Conservation (phyloP, 2,888 invertebrate species). For the Meteorus cinctellus region DNA sequence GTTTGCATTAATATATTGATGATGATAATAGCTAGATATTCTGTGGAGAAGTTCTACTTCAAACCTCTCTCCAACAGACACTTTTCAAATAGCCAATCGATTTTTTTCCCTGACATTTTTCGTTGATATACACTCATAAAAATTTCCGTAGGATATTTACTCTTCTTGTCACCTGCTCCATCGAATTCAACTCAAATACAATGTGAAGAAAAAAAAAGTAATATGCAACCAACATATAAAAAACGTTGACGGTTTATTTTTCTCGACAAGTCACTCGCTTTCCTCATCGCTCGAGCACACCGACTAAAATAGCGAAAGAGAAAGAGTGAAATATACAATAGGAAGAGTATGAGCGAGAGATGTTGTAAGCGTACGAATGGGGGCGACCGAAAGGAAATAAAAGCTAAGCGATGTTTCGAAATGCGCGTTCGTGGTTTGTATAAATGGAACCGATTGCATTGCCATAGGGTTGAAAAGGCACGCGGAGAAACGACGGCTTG, state of each 20-base stretch:
- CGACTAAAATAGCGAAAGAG: neutral
- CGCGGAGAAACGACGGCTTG: neutral
- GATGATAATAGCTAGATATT: too few species aligned
- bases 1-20: too few species aligned
- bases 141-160: neutral
- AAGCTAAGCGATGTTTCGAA: conserved; percentile 24
- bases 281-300: neutral
- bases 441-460: conserved; percentile 26
- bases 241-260: neutral
- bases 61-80: too few species aligned
- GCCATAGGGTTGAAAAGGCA: neutral
- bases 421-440: conserved; percentile 13
- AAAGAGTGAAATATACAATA: neutral
- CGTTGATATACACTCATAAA: neutral
- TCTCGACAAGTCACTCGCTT: conserved; percentile 1
- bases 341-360: neutral
- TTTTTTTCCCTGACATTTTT: neutral
- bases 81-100: neutral
- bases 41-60: too few species aligned
- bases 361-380: neutral
- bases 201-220: neutral
- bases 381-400: neutral
- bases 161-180: neutral
- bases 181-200: neutral
- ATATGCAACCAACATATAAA: neutral